phyloP scores from a whole-genome alignment of 2,888 invertebrate species.

The Xylota sylvarum region DNA sequence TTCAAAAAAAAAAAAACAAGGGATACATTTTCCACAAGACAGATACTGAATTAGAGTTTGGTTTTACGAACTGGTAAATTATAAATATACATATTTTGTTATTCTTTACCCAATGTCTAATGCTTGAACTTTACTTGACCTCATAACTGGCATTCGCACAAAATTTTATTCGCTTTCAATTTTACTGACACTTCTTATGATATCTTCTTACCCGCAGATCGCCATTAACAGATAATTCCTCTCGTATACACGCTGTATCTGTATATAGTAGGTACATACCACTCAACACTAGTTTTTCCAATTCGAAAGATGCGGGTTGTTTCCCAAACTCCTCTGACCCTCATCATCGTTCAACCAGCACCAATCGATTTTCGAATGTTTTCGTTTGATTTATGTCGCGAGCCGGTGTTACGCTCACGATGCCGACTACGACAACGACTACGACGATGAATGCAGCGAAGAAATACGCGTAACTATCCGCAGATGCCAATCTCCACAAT shows the following conservation, averaged over 20 bases:
- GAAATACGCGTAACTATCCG: conserved; percentile 73
- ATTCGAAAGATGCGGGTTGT: conserved; percentile 48
- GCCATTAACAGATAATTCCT: conserved; percentile 13
- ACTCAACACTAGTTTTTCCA: conserved; percentile 1
- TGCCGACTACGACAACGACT: conserved; percentile 20
- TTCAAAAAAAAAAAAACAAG: too few species aligned
- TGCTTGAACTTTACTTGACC: conserved; percentile 1
- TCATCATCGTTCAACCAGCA: conserved; percentile 19
- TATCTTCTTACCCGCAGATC: conserved; percentile 25
- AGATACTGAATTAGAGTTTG: too few species aligned
- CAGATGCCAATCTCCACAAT: conserved; percentile 72
- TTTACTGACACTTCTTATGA: conserved; percentile 33
- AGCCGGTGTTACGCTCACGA: conserved; percentile 65
- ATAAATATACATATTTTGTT: too few species aligned
- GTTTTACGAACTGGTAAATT: too few species aligned
- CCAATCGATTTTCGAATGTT: conserved; percentile 65
- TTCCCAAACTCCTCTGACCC: conserved; percentile 12
- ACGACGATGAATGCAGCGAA: conserved; percentile 56
- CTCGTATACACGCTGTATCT: conserved; percentile 7
- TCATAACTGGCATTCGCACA: conserved; percentile 44
- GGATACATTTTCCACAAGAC: too few species aligned
- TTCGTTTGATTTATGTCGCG: conserved; percentile 67
- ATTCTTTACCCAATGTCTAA: too few species aligned
- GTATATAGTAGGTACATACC: not conserved
- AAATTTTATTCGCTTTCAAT: conserved; percentile 5